These are phyloP conservation scores for Cryptus armator DNA, from an alignment of 2,888 invertebrate species.

Conservation along the genomic window DNA sequence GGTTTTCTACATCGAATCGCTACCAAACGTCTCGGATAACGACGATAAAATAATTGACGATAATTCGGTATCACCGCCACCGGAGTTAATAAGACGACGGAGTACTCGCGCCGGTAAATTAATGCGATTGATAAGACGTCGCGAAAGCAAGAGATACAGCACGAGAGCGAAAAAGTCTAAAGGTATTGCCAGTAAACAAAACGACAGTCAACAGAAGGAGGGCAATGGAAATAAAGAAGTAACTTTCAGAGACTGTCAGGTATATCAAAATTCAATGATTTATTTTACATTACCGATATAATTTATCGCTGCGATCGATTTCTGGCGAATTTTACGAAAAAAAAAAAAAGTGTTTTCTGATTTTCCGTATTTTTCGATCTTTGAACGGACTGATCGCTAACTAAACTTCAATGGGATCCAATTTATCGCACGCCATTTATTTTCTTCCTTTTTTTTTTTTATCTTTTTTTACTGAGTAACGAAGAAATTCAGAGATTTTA, in stretches of 20 bases:
- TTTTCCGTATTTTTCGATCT: too few relatives aligned
- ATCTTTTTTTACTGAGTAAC: too few relatives aligned
- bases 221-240: slow-evolving; percentile 78
- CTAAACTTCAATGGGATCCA: neutral
- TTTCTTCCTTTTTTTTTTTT: too few relatives aligned
- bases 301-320: too few relatives aligned
- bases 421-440: too few relatives aligned
- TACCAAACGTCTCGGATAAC: slow-evolving; percentile 70
- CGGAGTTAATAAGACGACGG: slow-evolving; percentile 80
- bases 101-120: slow-evolving; percentile 85
- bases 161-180: slow-evolving; percentile 78
- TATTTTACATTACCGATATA: neutral
- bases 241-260: slow-evolving; percentile 81
- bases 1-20: slow-evolving; percentile 82
- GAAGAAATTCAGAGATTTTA: too few relatives aligned
- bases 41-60: slow-evolving; percentile 66
- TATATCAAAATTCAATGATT: slow-evolving; percentile 53
- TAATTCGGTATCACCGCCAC: slow-evolving; percentile 73
- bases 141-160: slow-evolving; percentile 86
- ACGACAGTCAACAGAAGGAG: slow-evolving; percentile 74
- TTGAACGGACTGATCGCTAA: too few relatives aligned
- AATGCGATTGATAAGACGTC: slow-evolving; percentile 86
- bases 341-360: too few relatives aligned
- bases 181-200: slow-evolving; percentile 57
- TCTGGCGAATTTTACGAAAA: too few relatives aligned